Evolutionary conservation across 2,113 vertebrate species (phyloP).

Genomic region (Petroica traversi): DNA sequence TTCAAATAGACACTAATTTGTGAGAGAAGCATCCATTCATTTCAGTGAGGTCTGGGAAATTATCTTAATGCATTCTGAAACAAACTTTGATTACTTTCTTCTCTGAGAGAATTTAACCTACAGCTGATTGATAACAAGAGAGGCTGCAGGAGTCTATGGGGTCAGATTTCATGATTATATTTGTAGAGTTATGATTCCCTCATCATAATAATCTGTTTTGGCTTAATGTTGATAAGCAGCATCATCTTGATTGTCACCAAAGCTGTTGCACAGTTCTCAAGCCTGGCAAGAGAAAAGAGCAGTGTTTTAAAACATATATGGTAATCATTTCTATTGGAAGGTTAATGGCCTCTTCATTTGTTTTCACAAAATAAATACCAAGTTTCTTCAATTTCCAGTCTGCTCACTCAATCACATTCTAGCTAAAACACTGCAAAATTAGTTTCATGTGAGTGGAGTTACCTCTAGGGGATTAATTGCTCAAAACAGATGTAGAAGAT

Average conservation of each 20-base stretch:
- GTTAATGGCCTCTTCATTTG: constrained; percentile 42
- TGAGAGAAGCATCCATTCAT: background rate
- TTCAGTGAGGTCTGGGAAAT: background rate
- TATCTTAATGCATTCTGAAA: background rate
- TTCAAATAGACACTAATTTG: background rate
- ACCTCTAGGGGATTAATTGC: constrained; percentile 19
- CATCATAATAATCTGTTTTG: constrained; percentile 21
- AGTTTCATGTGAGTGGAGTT: constrained; percentile 36
- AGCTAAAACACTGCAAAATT: constrained; percentile 34
- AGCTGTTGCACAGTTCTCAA: background rate
- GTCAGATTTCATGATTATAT: background rate
- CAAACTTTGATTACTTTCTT: background rate
- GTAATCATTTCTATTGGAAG: background rate
- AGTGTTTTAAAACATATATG: background rate
- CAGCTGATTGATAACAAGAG: background rate
- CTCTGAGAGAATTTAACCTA: background rate
- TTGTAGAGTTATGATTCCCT: background rate
- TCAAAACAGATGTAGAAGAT: constrained; percentile 36
- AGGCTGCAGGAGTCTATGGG: background rate
- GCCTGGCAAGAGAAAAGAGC: background rate
- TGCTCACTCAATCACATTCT: constrained; percentile 15
- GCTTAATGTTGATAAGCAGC: background rate
- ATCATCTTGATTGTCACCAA: constrained; percentile 22
- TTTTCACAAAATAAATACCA: constrained; percentile 29
- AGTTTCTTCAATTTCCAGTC: constrained; percentile 18